phyloP scores from a whole-genome alignment of 2,888 invertebrate species.

The Osmoderma eremita region DNA sequence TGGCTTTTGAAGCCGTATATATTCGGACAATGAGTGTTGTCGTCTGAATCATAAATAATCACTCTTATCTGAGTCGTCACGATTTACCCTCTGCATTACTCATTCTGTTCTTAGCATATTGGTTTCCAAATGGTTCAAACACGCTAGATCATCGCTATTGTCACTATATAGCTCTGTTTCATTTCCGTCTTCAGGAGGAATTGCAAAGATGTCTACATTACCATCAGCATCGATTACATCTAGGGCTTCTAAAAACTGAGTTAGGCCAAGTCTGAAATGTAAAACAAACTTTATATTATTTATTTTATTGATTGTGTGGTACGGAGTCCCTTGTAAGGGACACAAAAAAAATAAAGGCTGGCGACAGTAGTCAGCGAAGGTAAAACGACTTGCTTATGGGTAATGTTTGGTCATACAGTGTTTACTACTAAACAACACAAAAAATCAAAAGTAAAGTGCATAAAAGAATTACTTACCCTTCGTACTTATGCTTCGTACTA shows the following conservation, averaged over 20 bases:
- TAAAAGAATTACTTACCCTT: neutral
- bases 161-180: slow-evolving; percentile 3
- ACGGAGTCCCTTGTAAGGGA: too few relatives aligned
- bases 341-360: too few relatives aligned
- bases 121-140: neutral
- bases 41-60: slow-evolving; percentile 6
- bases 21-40: slow-evolving; percentile 8
- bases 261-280: neutral
- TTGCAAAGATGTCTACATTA: neutral
- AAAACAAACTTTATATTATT: slow-evolving; percentile 7
- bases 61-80: slow-evolving; percentile 4
- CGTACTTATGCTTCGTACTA: neutral
- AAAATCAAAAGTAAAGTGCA: neutral
- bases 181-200: slow-evolving; percentile 1
- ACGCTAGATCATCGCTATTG: slow-evolving; percentile 4
- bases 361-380: too few relatives aligned
- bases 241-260: slow-evolving; percentile 1
- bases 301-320: neutral
- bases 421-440: neutral
- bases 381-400: too few relatives aligned
- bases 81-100: slow-evolving; percentile 2
- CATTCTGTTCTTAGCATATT: slow-evolving; percentile 8
- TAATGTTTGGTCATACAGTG: too few relatives aligned
- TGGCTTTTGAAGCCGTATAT: slow-evolving; percentile 3
- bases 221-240: neutral